phyloP scores from a whole-genome alignment of 2,113 vertebrate genomes.

The Patagioenas fasciata region DNA sequence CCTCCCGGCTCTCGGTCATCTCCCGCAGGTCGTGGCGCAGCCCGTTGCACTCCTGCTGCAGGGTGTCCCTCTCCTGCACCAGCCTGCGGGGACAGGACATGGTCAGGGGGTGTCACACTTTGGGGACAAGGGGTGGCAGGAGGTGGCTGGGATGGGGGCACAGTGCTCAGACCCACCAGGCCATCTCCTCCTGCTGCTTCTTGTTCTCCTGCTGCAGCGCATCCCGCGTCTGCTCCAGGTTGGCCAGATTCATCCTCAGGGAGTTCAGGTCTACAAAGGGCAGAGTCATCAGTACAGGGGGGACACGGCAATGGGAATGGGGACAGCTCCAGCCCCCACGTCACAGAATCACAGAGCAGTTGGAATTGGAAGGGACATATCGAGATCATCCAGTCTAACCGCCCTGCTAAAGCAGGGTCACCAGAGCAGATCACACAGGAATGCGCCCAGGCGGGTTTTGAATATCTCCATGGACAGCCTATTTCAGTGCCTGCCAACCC shows the following conservation, averaged over 20 bases:
- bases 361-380: no score
- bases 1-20: slow-evolving; percentile 83
- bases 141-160: background rate
- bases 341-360: no score
- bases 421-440: no score
- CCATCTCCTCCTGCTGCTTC: slow-evolving; percentile 34
- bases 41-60: slow-evolving; percentile 20
- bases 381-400: no score
- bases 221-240: slow-evolving; percentile 70
- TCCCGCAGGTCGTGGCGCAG: slow-evolving; percentile 69
- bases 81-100: slow-evolving; percentile 16
- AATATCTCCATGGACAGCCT: no score
- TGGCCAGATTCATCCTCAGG: slow-evolving; percentile 55
- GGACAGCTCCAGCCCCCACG: background rate
- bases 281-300: fast-evolving
- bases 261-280: slow-evolving; percentile 51
- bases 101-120: background rate
- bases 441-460: no score
- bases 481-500: no score
- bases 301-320: background rate
- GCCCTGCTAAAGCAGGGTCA: no score
- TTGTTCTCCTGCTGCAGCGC: slow-evolving; percentile 68
- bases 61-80: background rate
- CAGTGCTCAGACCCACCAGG: slow-evolving; percentile 49
- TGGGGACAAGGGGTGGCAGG: background rate